phyloP scores from a whole-genome alignment of 2,113 vertebrate species.

The Octodon degus region DNA sequence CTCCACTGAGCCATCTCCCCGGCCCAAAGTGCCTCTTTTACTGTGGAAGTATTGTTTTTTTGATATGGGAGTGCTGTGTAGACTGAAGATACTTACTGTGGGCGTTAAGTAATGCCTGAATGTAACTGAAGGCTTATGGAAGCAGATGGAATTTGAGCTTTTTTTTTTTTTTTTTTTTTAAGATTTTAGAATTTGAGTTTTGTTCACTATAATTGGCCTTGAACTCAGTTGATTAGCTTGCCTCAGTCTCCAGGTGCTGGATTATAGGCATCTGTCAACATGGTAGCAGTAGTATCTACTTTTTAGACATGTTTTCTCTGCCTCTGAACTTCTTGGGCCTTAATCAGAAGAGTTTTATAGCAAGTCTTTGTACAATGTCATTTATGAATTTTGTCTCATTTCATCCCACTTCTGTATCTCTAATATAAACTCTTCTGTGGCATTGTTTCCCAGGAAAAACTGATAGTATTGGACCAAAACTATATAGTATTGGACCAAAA shows the following conservation, averaged over 20 bases:
- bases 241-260: not conserved
- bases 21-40: not conserved
- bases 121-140: constrained; percentile 37
- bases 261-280: not conserved
- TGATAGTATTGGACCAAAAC: constrained; percentile 27
- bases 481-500: constrained; percentile 18
- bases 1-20: too few species aligned
- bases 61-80: not conserved
- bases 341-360: not conserved
- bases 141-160: not conserved
- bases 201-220: not conserved
- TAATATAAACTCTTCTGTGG: not conserved
- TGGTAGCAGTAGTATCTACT: not conserved
- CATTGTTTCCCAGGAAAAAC: not conserved
- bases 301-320: not conserved
- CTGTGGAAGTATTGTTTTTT: not conserved
- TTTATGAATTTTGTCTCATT: not conserved
- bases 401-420: not conserved
- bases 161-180: not conserved
- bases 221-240: not conserved
- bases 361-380: not conserved
- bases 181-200: not conserved
- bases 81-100: not conserved
- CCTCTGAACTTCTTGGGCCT: not conserved
- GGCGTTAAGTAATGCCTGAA: not conserved